phyloP scores from a whole-genome alignment of 1,140 invertebrate genomes.

The Lanistes nyassanus region DNA sequence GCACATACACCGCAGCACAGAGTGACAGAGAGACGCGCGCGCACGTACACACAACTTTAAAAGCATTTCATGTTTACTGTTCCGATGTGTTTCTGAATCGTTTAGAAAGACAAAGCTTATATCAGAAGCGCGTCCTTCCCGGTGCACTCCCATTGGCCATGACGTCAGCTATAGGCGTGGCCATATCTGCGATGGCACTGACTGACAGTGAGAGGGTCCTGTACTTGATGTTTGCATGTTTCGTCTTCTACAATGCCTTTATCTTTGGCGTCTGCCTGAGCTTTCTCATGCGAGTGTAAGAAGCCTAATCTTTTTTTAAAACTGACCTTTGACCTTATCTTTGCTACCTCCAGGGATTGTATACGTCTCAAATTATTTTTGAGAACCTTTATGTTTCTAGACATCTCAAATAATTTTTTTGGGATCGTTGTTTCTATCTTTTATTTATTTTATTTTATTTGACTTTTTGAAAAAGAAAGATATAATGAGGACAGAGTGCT shows the following conservation, averaged over 20 bases:
- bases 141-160: conserved; percentile 21
- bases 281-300: conserved; percentile 18
- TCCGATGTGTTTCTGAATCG: no score
- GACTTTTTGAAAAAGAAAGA: not conserved
- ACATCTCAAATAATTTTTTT: not conserved
- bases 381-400: not conserved
- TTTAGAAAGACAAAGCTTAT: not conserved
- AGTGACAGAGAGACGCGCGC: no score
- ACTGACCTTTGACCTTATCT: no score
- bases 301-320: no score
- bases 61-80: no score
- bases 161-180: conserved; percentile 20
- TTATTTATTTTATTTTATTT: not conserved
- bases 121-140: conserved; percentile 4
- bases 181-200: conserved; percentile 3
- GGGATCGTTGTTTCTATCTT: not conserved
- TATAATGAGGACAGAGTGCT: no score
- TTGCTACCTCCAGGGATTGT: no score
- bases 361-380: no score
- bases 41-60: no score
- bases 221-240: conserved; percentile 17
- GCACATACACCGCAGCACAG: no score
- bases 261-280: conserved; percentile 19
- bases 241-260: conserved; percentile 24
- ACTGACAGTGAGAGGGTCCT: conserved; percentile 12